Percentiles rank a stretch among this genome's conserved stretches.
These are phyloP conservation scores for Stenolophus ochropezus DNA, from an alignment of 2,888 invertebrate genomes.

Conservation along the genomic window DNA sequence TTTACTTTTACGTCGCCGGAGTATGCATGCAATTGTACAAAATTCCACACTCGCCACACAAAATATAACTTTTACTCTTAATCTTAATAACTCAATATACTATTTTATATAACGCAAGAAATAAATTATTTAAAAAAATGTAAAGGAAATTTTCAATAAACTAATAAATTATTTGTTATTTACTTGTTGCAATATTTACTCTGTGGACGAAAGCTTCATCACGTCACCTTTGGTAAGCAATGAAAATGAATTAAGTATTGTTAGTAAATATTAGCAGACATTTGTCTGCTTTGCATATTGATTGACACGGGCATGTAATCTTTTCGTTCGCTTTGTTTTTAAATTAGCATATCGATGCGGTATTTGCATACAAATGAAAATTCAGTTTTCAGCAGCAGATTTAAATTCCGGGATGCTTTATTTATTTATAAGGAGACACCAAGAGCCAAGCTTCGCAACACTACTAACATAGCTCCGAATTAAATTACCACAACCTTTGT, in stretches of 20 bases:
- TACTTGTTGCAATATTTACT: no score
- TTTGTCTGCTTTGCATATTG: slow-evolving; percentile 27
- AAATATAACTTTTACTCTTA: no score
- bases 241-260: neutral
- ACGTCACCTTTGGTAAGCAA: slow-evolving; percentile 3
- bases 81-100: no score
- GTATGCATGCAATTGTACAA: no score
- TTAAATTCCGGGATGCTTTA: slow-evolving; percentile 41
- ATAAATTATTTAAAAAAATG: no score
- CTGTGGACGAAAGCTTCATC: slow-evolving; percentile 48
- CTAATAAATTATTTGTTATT: no score
- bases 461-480: neutral
- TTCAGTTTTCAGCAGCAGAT: slow-evolving; percentile 46
- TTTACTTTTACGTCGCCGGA: no score
- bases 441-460: neutral
- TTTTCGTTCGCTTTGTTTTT: slow-evolving; percentile 28
- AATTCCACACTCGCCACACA: no score
- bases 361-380: slow-evolving; percentile 54
- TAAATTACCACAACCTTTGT: neutral
- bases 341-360: slow-evolving; percentile 49
- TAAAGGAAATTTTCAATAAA: no score
- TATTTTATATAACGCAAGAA: no score
- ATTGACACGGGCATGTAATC: slow-evolving; percentile 30
- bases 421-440: slow-evolving; percentile 30
- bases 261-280: slow-evolving; percentile 13